Evolutionary conservation across 2,797 vertebrate genomes (phyloP).

Genomic region (Phyllotis vaccarum): DNA sequence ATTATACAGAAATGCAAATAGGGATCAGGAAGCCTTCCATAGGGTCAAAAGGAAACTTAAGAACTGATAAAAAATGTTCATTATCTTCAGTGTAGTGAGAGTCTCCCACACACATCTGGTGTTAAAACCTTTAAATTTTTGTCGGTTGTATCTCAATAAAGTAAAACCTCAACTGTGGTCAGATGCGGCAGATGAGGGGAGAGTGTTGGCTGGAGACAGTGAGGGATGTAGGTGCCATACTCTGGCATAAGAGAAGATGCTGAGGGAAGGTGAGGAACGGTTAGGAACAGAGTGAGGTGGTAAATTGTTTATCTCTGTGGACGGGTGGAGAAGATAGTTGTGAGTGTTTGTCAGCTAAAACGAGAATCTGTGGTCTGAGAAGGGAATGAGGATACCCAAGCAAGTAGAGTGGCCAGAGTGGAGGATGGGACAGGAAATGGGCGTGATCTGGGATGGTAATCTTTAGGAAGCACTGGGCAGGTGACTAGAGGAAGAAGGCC

Average conservation of each 20-base stretch:
- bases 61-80: background rate
- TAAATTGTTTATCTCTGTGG: background rate
- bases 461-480: background rate
- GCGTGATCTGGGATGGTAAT: too few relatives aligned
- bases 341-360: background rate
- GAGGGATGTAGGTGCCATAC: background rate
- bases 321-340: background rate
- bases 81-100: background rate
- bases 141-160: background rate
- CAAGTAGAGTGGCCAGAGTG: background rate
- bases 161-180: background rate
- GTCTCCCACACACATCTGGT: background rate
- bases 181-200: too few relatives aligned
- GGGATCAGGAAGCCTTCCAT: background rate
- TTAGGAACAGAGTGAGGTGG: too few relatives aligned
- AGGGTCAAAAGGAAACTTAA: background rate
- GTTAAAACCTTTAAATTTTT: background rate
- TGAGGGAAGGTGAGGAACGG: background rate
- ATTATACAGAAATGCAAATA: background rate
- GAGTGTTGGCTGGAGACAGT: background rate
- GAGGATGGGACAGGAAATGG: background rate
- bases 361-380: background rate
- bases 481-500: background rate
- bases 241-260: background rate
- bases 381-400: fast-evolving